phyloP scores from a whole-genome alignment of 2,113 vertebrate species.

The Myotis davidii region DNA sequence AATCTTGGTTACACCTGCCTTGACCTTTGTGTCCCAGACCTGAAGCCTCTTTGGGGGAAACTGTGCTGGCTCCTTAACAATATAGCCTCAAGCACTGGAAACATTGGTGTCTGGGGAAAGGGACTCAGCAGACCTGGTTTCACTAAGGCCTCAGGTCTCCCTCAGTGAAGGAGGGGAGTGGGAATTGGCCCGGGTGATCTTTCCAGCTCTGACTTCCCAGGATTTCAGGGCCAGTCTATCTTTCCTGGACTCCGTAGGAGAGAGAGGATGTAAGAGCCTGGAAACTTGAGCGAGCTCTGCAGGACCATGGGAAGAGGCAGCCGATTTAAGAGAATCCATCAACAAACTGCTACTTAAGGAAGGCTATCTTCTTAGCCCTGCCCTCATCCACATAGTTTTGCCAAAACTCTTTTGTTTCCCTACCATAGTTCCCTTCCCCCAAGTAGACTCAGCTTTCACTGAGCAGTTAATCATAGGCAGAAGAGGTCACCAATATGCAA shows the following conservation, averaged over 20 bases:
- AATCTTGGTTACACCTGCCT: not conserved
- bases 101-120: not conserved
- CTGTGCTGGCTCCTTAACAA: not conserved
- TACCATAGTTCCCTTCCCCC: not conserved
- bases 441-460: not conserved
- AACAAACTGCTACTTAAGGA: constrained; percentile 48
- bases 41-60: not conserved
- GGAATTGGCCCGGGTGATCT: not conserved
- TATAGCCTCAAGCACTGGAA: not conserved
- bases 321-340: constrained; percentile 19
- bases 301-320: constrained; percentile 5
- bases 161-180: not conserved
- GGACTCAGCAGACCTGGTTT: not conserved
- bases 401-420: constrained; percentile 8
- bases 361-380: constrained; percentile 12
- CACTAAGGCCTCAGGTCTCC: not conserved
- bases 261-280: not conserved
- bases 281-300: not conserved
- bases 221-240: not conserved
- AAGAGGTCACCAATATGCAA: not conserved
- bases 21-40: not conserved
- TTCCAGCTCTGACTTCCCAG: not conserved
- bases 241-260: not conserved
- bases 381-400: not conserved
- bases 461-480: not conserved